Base-by-base conservation (phyloP, 1,140 invertebrate genomes). In the Pemphigus obesinymphae region DNA sequence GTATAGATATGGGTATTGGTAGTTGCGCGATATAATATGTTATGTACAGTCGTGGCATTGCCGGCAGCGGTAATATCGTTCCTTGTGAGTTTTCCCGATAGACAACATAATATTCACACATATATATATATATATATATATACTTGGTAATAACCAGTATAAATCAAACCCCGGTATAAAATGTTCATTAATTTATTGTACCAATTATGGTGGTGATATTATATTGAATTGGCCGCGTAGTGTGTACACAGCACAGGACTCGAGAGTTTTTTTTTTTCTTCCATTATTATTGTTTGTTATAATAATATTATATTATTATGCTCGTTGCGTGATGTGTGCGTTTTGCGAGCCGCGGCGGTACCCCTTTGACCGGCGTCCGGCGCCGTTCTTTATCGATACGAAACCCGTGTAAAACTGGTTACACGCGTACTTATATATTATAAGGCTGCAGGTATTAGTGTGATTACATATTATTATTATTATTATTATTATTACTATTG, bases 281-380 rank as follows among this genome's bases (percentile, higher is more conserved):
- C n/a, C 13, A 66, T 68, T 70, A 45, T 70, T 70, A 40, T 78
- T 78, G 72, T 70, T 53, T 31, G 45, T 31, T 72, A n/a, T n/a
- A n/a, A n/a, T n/a, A n/a, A n/a, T n/a, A n/a, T n/a, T n/a, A n/a
- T n/a, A n/a, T n/a, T n/a, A n/a, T n/a, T n/a, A n/a, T n/a, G 20
- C 31, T 15, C 29, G 72, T 75, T 17, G 75, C 75, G 53, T 61
- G 75, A 78, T 58, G 53, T 40, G 53, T 40, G 34, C n/a, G 31
- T 37, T 58, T 75, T 50, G 20, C 48, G n/a, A 26, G 73, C 48
- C 26, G 73, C 34, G 73, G 73, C 75, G 75, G 75, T 58, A 58
- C 53, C 53, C n/a, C 53, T 78, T 78, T 78, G 75, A 78, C 75
- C 53, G 48, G 66, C n/a, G n/a, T n/a, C n/a, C n/a, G n/a, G 73